Percentiles rank a stretch among this genome's conserved stretches.
These are phyloP conservation scores for Sandelia bainsii DNA, from an alignment of 2,797 vertebrate genomes.

Conservation along the genomic window DNA sequence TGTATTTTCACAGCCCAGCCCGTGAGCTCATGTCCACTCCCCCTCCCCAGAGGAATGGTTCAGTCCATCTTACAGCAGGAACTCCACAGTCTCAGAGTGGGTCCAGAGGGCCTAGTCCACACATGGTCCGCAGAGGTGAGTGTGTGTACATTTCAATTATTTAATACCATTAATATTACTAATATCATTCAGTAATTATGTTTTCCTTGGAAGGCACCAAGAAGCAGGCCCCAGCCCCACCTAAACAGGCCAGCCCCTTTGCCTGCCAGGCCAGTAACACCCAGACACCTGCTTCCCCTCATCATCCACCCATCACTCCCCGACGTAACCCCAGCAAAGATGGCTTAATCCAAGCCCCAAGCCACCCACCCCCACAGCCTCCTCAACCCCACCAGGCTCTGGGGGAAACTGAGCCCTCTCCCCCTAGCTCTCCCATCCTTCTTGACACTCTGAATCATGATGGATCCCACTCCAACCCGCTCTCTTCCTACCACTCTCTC, in stretches of 20 bases:
- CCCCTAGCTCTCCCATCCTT: slow-evolving; percentile 90
- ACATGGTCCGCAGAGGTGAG: slow-evolving; percentile 91
- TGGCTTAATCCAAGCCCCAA: slow-evolving; percentile 90
- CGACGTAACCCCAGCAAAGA: slow-evolving; percentile 88
- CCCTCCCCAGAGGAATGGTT: slow-evolving; percentile 86
- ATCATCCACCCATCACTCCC: slow-evolving; percentile 78
- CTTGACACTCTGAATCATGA: slow-evolving; percentile 87
- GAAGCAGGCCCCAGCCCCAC: slow-evolving; percentile 90
- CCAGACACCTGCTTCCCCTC: slow-evolving; percentile 40
- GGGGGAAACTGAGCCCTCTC: slow-evolving; percentile 83
- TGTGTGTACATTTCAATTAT: not conserved
- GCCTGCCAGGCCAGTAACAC: slow-evolving; percentile 5
- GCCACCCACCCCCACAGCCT: slow-evolving; percentile 92
- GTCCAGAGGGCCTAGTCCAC: slow-evolving; percentile 90
- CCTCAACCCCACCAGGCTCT: slow-evolving; percentile 78
- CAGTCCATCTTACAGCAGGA: slow-evolving; percentile 78
- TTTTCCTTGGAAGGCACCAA: slow-evolving; percentile 88
- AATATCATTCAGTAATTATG: not conserved
- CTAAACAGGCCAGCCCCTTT: slow-evolving; percentile 81
- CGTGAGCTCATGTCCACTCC: slow-evolving; percentile 86
- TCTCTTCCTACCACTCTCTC: slow-evolving; percentile 76
- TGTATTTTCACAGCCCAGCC: slow-evolving; percentile 72
- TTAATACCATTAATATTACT: not conserved
- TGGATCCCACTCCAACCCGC: slow-evolving; percentile 49
- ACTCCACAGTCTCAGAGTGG: slow-evolving; percentile 76